Evolutionary conservation across 2,797 vertebrate genomes (phyloP).

Genomic region (Chlorospingus semifuscus): DNA sequence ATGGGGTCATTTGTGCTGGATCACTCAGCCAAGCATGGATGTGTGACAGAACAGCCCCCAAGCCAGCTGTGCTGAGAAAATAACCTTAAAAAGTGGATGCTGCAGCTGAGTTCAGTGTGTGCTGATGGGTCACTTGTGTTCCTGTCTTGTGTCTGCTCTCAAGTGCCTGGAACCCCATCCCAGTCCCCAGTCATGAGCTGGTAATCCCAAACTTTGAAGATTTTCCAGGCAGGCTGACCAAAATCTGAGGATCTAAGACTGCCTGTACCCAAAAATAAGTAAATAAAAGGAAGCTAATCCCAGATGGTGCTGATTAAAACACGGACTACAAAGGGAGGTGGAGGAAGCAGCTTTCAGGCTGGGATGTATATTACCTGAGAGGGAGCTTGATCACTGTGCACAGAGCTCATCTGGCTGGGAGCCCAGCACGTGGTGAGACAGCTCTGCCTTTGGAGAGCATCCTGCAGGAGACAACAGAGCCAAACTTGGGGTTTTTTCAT

Average conservation of each 20-base stretch:
- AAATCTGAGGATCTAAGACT: background rate
- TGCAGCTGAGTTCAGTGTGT: background rate
- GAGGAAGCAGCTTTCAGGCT: constrained; percentile 21
- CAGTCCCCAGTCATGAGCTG: background rate
- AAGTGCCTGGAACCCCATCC: background rate
- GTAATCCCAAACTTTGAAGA: background rate
- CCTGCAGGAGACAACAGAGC: background rate
- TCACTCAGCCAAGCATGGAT: background rate
- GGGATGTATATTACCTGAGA: background rate
- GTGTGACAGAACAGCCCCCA: background rate
- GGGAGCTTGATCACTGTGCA: background rate
- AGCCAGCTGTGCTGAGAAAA: background rate
- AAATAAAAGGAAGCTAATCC: constrained; percentile 2
- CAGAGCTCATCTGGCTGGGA: background rate
- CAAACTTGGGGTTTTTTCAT: background rate
- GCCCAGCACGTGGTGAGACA: background rate
- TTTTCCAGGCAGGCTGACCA: background rate
- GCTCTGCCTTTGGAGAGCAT: background rate
- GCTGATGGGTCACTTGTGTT: background rate
- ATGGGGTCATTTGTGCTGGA: background rate
- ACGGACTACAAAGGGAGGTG: background rate
- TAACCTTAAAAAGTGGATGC: background rate
- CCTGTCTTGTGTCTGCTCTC: background rate
- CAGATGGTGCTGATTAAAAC: background rate
- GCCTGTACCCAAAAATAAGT: background rate